Base-by-base conservation (phyloP, 2,113 vertebrate genomes). In the Panurus biarmicus region DNA sequence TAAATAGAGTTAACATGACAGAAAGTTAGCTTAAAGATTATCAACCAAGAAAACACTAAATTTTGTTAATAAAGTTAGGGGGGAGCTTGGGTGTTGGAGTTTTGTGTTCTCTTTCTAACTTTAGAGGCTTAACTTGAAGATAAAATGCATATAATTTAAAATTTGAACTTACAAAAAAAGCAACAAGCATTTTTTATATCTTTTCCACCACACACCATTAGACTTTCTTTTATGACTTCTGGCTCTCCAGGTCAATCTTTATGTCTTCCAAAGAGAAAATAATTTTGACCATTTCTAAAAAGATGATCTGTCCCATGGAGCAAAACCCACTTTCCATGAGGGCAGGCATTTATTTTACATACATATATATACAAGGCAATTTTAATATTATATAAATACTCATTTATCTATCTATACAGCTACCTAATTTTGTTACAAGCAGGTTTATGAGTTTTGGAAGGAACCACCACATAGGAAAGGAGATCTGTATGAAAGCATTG, bases 361-460 rank as follows among this genome's bases (percentile, higher is more conserved):
- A 54, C 4, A 47, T 20, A 64, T 21, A 81, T 31, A 78, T 56
- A 56, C 6, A 78, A 22, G 45, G 33, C 38, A 38, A 65, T 87
- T 89, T 80, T 56, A 81, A 31, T 40, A 71, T 47, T 91, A 67
- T 12, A 67, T 51, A 92, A 90, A 90, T 36, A 75, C 28, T 69
- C n/a, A 76, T 85, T 90, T 69, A 80, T 92, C 88, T 75, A 47
- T 72, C 79, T 38, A 42, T 85, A 76, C n/a, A 72, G 36, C 48
- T 40, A 85, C 51, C 66, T 93, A 66, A 79, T 95, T 94, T 83
- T 91, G 50, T 66, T 91, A 82, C n/a, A 79, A 75, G 78, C 35
- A 87, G 42, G 45, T 91, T 89, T 89, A 79, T 44, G 79, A 76
- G 82, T 65, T 93, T 73, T 90, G 71, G 50, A 93, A 94, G 60